A percentile compares a stretch with the other conserved stretches of the same genome.
Evolutionary conservation across 2,797 vertebrate species (phyloP).

Genomic region (Poeciliopsis infans): DNA sequence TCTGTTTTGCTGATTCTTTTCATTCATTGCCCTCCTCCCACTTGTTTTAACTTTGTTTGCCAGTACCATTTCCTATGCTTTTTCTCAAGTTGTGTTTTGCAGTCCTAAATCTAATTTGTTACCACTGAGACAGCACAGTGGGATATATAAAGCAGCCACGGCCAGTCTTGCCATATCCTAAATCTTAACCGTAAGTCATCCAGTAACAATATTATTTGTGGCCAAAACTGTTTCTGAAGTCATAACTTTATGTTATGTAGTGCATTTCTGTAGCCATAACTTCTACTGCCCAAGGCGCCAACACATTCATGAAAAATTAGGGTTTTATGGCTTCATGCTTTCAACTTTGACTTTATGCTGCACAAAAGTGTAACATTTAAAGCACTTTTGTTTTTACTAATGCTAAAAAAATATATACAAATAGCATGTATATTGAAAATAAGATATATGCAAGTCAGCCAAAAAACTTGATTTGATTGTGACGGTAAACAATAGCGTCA

Average conservation of each 20-base stretch:
- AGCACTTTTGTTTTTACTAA: background rate
- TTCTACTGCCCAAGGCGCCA: constrained; percentile 5
- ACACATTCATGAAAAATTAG: constrained; percentile 12
- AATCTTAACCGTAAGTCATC: constrained; percentile 24
- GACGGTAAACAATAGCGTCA: background rate
- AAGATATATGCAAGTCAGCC: background rate
- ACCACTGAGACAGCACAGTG: constrained; percentile 41
- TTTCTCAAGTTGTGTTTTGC: constrained; percentile 43
- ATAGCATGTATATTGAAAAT: background rate
- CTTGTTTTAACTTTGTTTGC: constrained; percentile 10
- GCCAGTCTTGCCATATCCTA: constrained; percentile 48
- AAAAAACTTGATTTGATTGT: background rate
- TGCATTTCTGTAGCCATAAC: constrained; percentile 20
- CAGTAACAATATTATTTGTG: constrained; percentile 9
- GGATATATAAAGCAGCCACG: constrained; percentile 39
- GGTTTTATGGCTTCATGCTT: constrained; percentile 11
- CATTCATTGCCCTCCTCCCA: constrained; percentile 12
- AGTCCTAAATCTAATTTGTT: constrained; percentile 48
- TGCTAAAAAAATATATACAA: background rate
- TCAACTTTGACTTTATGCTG: constrained; percentile 2
- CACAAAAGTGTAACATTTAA: background rate
- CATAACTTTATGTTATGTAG: constrained; percentile 2
- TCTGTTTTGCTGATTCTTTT: constrained; percentile 4
- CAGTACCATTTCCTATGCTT: constrained; percentile 23
- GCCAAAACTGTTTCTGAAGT: constrained; percentile 17